Percentiles rank a stretch among this genome's conserved stretches.
These are phyloP conservation scores for Coenonympha arcania DNA, from an alignment of 2,888 invertebrate genomes.

Conservation along the genomic window DNA sequence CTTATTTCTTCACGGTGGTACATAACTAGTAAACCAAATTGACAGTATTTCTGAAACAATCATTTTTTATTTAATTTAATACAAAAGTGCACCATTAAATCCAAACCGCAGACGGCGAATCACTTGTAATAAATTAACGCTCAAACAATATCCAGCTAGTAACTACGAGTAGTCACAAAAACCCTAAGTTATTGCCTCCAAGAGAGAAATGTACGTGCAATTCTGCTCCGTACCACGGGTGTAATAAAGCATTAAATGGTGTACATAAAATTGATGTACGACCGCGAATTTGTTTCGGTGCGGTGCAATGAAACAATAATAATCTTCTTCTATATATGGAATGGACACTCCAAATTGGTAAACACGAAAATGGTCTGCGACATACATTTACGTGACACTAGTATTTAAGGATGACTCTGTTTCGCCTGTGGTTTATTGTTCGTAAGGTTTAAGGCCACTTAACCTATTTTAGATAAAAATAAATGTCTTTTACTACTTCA, in stretches of 20 bases:
- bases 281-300: slow-evolving; percentile 27
- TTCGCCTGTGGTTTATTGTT: slow-evolving; percentile 10
- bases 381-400: slow-evolving; percentile 31
- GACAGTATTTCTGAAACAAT: not conserved
- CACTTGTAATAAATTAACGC: slow-evolving; percentile 31
- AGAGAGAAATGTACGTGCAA: slow-evolving; percentile 25
- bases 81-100: slow-evolving; percentile 18
- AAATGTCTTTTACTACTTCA: slow-evolving; percentile 14
- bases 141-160: slow-evolving; percentile 31
- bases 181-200: slow-evolving; percentile 15
- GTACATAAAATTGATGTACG: slow-evolving; percentile 28
- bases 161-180: slow-evolving; percentile 28
- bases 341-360: slow-evolving; percentile 33
- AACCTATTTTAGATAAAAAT: slow-evolving; percentile 15
- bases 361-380: slow-evolving; percentile 30
- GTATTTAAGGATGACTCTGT: slow-evolving; percentile 22
- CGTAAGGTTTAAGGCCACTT: slow-evolving; percentile 19
- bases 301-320: slow-evolving; percentile 35
- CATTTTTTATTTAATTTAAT: slow-evolving; percentile 17
- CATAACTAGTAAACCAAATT: not conserved
- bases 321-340: slow-evolving; percentile 31
- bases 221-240: slow-evolving; percentile 26
- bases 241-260: slow-evolving; percentile 30
- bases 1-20: too few relatives aligned
- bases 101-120: slow-evolving; percentile 29